A percentile compares a stretch with the other conserved stretches of the same genome.
These are phyloP conservation scores for Didymodactylos carnosus DNA, from an alignment of 2,888 invertebrate genomes.

Conservation along the genomic window DNA sequence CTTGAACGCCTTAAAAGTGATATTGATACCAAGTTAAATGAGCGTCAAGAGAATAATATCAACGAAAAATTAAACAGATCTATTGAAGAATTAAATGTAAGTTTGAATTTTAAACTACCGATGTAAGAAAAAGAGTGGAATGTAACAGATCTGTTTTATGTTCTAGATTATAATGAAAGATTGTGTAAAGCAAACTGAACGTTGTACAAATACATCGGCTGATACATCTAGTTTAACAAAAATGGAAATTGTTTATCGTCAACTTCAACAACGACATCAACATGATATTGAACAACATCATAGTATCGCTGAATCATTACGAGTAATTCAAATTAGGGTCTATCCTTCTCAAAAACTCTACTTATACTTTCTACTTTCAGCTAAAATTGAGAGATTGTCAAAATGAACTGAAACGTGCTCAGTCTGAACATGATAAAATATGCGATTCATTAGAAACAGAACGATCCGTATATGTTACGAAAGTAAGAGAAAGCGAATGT, in stretches of 20 bases:
- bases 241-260: background rate
- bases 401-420: background rate
- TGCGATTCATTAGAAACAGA: background rate
- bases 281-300: background rate
- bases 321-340: no score
- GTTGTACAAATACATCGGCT: background rate
- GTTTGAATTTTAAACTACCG: background rate
- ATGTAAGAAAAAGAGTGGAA: background rate
- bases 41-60: background rate
- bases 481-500: no score
- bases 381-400: background rate
- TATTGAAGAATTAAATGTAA: background rate
- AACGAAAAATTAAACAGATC: background rate
- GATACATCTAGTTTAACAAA: background rate
- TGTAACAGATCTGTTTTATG: no score
- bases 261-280: background rate
- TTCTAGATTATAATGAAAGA: background rate
- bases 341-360: no score
- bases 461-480: background rate
- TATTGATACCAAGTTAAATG: background rate
- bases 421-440: background rate
- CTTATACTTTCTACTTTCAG: no score
- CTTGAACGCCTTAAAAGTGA: background rate
- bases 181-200: background rate
- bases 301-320: background rate